phyloP scores from a whole-genome alignment of 2,797 vertebrate species.

The Microctenopoma steveboyesi region DNA sequence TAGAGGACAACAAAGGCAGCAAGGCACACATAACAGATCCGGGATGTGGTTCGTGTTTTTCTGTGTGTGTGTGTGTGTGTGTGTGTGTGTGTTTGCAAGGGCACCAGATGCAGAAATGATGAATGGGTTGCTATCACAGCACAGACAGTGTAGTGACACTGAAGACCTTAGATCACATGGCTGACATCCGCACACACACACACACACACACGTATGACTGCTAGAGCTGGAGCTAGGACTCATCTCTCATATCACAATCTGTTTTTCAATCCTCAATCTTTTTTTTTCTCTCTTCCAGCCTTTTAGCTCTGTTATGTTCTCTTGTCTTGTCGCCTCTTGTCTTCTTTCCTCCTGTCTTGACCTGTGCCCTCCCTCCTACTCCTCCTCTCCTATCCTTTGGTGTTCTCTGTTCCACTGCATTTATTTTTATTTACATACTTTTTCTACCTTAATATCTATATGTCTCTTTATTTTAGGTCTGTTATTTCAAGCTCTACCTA shows the following conservation, averaged over 20 bases:
- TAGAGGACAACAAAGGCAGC: constrained; percentile 13
- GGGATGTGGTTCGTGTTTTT: background rate
- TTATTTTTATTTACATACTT: background rate
- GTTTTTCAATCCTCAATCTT: constrained; percentile 26
- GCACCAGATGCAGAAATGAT: constrained; percentile 77
- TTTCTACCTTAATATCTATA: background rate
- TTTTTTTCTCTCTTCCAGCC: constrained; percentile 2
- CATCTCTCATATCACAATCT: constrained; percentile 40
- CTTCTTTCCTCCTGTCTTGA: background rate
- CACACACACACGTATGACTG: constrained; percentile 13
- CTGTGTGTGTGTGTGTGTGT: too few relatives aligned
- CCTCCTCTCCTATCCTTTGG: background rate
- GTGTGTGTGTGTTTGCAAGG: constrained; percentile 60
- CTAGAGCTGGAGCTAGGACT: constrained; percentile 47
- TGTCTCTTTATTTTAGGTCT: too few relatives aligned
- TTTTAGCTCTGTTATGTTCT: constrained; percentile 1
- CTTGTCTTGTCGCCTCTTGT: background rate
- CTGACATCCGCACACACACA: constrained; percentile 44
- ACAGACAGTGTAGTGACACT: constrained; percentile 75
- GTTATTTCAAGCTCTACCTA: background rate
- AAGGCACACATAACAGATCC: constrained; percentile 35
- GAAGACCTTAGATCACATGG: constrained; percentile 77
- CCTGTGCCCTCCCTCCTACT: background rate
- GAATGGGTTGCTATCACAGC: constrained; percentile 76
- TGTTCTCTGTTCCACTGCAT: background rate